These are phyloP conservation scores for Ceratotherium simum DNA, from an alignment of 2,113 vertebrate species.

Conservation along the genomic window DNA sequence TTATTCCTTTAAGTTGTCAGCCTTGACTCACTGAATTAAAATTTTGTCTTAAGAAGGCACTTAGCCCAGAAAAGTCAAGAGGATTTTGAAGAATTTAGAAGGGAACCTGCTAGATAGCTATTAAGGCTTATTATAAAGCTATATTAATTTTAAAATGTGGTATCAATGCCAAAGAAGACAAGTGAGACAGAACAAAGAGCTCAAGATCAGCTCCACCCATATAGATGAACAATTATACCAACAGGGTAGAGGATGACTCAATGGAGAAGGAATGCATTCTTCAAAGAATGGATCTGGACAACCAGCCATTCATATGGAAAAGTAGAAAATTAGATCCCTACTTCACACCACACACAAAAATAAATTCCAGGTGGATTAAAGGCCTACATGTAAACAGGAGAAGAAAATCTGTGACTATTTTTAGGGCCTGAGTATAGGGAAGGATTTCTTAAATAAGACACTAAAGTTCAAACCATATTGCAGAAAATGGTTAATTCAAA, in stretches of 20 bases:
- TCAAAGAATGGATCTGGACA: neutral
- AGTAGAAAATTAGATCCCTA: neutral
- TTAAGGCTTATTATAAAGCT: neutral
- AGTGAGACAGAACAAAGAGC: neutral
- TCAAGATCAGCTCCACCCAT: neutral
- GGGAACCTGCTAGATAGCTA: neutral
- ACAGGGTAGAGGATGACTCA: neutral
- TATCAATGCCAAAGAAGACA: neutral
- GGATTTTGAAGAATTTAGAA: slow-evolving; percentile 16
- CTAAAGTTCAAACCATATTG: neutral
- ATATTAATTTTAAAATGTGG: neutral
- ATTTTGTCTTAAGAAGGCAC: neutral
- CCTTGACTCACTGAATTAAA: neutral
- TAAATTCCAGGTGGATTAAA: neutral
- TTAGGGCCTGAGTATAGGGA: neutral
- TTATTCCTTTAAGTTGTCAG: neutral
- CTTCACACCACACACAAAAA: neutral
- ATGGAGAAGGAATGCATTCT: neutral
- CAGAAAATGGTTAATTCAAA: slow-evolving; percentile 1
- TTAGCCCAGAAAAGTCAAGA: slow-evolving; percentile 15
- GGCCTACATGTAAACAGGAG: neutral
- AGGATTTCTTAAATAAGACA: neutral
- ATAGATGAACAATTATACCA: neutral
- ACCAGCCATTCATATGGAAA: neutral
- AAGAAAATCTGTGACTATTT: neutral